Conservation (phyloP, 1,140 invertebrate genomes). For the Apis laboriosa region DNA sequence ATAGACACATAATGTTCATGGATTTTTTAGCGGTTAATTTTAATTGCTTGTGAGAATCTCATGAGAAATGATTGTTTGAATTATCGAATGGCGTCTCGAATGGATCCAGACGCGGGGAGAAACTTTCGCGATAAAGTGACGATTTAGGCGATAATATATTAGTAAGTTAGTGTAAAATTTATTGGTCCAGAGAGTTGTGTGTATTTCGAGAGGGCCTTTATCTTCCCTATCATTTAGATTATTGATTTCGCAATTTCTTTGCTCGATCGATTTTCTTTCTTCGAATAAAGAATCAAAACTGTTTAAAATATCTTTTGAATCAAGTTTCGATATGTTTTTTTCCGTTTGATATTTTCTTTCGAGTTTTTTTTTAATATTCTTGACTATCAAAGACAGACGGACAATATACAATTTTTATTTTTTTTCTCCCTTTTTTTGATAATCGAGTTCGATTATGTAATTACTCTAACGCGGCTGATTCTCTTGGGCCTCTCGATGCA, state of each 20-base stretch:
- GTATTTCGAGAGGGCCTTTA: conserved; percentile 24
- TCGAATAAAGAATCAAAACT: background rate
- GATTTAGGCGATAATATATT: conserved; percentile 45
- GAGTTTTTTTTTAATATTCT: background rate
- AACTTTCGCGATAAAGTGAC: conserved; percentile 13
- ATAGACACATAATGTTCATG: conserved; percentile 43
- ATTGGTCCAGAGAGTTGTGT: conserved; percentile 59
- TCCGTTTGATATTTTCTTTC: background rate
- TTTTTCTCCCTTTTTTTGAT: background rate
- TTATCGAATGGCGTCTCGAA: background rate
- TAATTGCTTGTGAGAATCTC: conserved; percentile 26
- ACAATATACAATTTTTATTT: background rate
- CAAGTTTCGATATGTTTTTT: conserved; percentile 16
- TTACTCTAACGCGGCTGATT: background rate
- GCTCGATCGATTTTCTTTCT: background rate
- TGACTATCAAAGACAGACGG: background rate
- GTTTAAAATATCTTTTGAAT: background rate
- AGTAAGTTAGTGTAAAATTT: conserved; percentile 59
- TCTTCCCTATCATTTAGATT: conserved; percentile 11
- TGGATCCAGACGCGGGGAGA: conserved; percentile 18
- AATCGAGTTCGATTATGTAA: background rate
- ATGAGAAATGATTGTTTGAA: conserved; percentile 14
- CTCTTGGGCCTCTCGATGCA: background rate
- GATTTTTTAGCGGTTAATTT: background rate
- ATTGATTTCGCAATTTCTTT: background rate